Evolutionary conservation across 2,113 vertebrate species (phyloP).

Genomic region (Alethe diademata): DNA sequence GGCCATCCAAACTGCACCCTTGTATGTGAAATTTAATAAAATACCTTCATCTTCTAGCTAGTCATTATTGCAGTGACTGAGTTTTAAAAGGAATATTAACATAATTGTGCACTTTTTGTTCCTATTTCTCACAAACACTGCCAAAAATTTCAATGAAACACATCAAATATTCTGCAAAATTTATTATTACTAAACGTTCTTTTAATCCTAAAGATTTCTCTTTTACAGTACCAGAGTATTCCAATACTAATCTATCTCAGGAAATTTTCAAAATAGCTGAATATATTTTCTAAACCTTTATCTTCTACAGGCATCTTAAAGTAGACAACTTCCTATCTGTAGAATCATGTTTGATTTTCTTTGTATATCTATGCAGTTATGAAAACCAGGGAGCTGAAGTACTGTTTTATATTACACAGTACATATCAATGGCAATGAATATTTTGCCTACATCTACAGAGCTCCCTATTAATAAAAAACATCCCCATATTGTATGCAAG

Average conservation of each 20-base stretch:
- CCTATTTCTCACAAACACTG: constrained; percentile 38
- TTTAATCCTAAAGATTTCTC: constrained; percentile 66
- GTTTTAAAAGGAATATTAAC: constrained; percentile 34
- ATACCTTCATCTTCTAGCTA: constrained; percentile 48
- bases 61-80: constrained; percentile 48
- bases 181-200: constrained; percentile 36
- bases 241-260: constrained; percentile 61
- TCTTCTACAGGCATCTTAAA: constrained; percentile 71
- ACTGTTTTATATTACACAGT: constrained; percentile 63
- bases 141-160: constrained; percentile 51
- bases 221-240: constrained; percentile 50
- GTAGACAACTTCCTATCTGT: constrained; percentile 47
- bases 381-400: constrained; percentile 60
- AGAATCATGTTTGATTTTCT: constrained; percentile 61
- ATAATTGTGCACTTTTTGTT: constrained; percentile 38
- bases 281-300: constrained; percentile 60
- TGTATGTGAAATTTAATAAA: constrained; percentile 29
- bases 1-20: constrained; percentile 37
- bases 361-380: constrained; percentile 49
- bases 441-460: constrained; percentile 71
- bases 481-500: constrained; percentile 72
- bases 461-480: constrained; percentile 67
- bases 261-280: constrained; percentile 49
- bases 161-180: constrained; percentile 52
- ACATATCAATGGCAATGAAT: constrained; percentile 72